Evolutionary conservation across 2,797 vertebrate genomes (phyloP), one percentile per base, ranked within the genome.

Genomic region (Tenualosa ilisha): DNA sequence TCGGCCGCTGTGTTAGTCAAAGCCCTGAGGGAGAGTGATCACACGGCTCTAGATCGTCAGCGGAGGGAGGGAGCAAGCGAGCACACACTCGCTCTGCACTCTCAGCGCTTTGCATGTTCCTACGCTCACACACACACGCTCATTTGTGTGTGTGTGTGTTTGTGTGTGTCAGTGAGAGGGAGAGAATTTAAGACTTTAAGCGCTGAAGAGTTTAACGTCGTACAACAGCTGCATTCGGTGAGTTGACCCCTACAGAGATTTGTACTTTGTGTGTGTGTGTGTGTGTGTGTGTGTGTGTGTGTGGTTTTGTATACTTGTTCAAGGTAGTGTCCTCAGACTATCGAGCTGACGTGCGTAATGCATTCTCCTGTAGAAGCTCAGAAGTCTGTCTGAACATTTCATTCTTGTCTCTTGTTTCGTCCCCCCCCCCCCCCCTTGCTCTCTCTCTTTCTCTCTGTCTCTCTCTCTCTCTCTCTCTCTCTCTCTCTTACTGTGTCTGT

Each of bases 1-100:
- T 68, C 26, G 65, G 26, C 65, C 65, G 65, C 26, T 68, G 26
- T 31, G 65, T 37, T 68, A 68, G 65, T 31, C 24, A 31, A 37
- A 68, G 65, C 65, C 65, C 65, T 68, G 26, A 68, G 65, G 65
- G 65, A 68, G 65, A 26, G 65, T 15, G 65, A 68, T 68, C 65
- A 68, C 65, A 17, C 11, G 3, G 65, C 65, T 31, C 24, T 2
- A 24, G 63, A 68, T 12, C 37, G 49, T 81, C 22, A 61, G 11
- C 37, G 51, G 3, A 53, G 51, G 2, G 51, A 13, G 9, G 2
- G 26, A 68, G 12, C 31, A 24, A 84, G 22, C n/a, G 11, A 20
- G 2, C 65, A 37, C 65, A 37, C 65, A 37, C 65, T 13, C 7
- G 37, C 15, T 51, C 6, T 37, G 68, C 24, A 43, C 49, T 79